Base-by-base conservation (phyloP, 2,113 vertebrate genomes). In the Zingel zingel region DNA sequence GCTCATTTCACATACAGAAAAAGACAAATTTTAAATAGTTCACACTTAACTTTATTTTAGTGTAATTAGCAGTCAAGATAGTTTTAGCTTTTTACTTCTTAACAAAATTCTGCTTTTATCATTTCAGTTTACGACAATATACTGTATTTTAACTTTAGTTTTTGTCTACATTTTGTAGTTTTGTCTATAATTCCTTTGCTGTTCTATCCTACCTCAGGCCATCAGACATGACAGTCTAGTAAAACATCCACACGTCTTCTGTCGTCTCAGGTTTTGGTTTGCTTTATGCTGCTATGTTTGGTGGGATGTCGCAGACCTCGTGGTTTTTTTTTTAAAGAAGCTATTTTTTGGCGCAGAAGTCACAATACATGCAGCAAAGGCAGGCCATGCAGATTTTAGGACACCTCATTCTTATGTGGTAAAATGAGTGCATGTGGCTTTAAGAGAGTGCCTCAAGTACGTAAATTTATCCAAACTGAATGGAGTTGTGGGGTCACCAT, bases 371-470 rank as follows among this genome's bases (percentile, higher is more conserved):
- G 53, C 19, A 77, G 58, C 65, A 63, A 76, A 82, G 64, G 54
- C 66, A 43, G 27, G 58, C 83, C 82, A 81, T 78, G 81, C 75
- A 82, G 77, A 58, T 71, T 83, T 61, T 64, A 69, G 23, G 59
- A 85, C 1, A 9, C 16, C 53, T 82, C 64, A 50, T 62, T 80
- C 45, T 74, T 4, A 18, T 23, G 57, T 51, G 56, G 21, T 59
- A 19, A 71, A 76, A 66, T 75, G 59, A 64, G 56, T 47, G 69
- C 66, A 36, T 63, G 78, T 88, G 62, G 53, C 66, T 83, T 74
- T 51, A 8, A 48, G 69, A 72, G 71, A 58, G 25, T 62, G 15
- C 72, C 53, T 25, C 36, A 50, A 3, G 70, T 25, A 16, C 1
- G 63, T 25, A 15, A 80, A 39, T 69, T 57, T 39, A 80, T 58